These are phyloP conservation scores for Helicoverpa assulta DNA, from an alignment of 2,888 invertebrate species.

Conservation along the genomic window DNA sequence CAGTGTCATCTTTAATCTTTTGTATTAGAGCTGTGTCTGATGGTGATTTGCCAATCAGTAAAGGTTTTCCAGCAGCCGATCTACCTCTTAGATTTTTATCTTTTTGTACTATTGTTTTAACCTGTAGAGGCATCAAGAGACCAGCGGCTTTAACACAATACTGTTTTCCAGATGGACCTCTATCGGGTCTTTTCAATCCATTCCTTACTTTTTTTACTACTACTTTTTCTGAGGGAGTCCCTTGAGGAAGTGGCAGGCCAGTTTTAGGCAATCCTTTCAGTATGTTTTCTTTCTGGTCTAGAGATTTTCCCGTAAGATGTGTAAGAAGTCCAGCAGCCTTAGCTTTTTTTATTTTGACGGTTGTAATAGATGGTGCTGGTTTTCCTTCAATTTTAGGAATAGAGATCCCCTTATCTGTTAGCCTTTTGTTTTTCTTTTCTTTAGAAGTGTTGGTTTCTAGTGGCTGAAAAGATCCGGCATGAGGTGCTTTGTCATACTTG, in stretches of 20 bases:
- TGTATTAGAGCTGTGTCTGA: constrained; percentile 59
- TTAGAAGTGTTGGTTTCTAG: constrained; percentile 22
- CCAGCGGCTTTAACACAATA: constrained; percentile 31
- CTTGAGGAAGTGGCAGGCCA: constrained; percentile 46
- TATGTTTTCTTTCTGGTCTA: constrained; percentile 30
- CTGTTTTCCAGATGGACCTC: constrained; percentile 33
- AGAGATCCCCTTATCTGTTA: constrained; percentile 28
- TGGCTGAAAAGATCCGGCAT: constrained; percentile 46
- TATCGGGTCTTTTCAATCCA: constrained; percentile 14
- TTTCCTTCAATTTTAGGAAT: constrained; percentile 26
- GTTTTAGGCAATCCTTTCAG: constrained; percentile 29
- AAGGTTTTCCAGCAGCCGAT: constrained; percentile 52
- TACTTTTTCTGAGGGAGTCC: constrained; percentile 43
- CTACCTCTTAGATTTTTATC: constrained; percentile 63
- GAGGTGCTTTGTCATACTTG: constrained; percentile 59
- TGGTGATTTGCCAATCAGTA: constrained; percentile 58
- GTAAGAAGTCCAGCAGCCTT: constrained; percentile 22
- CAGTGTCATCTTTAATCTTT: constrained; percentile 56
- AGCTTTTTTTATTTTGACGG: not conserved
- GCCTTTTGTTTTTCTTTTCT: constrained; percentile 26
- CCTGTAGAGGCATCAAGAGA: constrained; percentile 39
- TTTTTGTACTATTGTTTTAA: constrained; percentile 62
- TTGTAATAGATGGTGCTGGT: not conserved
- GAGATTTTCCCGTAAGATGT: constrained; percentile 16
- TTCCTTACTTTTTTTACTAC: constrained; percentile 29